Evolutionary conservation across 2,797 vertebrate species (phyloP), one percentile per base, ranked within the genome.

Genomic region (Cossypha heuglini): DNA sequence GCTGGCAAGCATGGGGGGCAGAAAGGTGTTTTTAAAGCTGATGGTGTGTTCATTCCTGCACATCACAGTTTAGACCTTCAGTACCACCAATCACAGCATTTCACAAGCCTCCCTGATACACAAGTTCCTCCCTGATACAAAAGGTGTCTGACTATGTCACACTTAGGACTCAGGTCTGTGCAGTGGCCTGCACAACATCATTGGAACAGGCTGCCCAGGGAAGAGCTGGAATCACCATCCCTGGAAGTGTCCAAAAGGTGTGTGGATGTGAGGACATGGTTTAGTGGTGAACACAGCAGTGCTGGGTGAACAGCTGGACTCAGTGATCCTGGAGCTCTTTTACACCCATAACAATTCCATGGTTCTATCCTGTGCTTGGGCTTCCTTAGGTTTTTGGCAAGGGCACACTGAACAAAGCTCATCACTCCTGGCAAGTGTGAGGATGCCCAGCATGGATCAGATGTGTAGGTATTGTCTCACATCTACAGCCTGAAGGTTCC

Each of bases 211-310:
- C 11, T 64, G 35, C 31, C 66, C 38, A 17, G 18, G 16, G 5
- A 72, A 66, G 38, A 20, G 33, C 13, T 66, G 52, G 33, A 59
- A 84, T 46, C 13, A 28, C 26, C 45, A 46, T 13, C 11, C 52
- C 31, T 66, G 40, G 21, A 46, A 52, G 40, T 17, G 40, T 59
- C 5, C 51, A 17, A 13, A 20, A 58, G 26, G 25, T 0, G 0
- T 14, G 9, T 35, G 38, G 72, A 46, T 42, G 33, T 52, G 33
- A 17, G 38, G 87, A 52, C 45, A 12, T 5, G n/a, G 38, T n/a
- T 58, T 15, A n/a, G 52, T 20, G 45, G 18, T 24, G 33, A 72
- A 24, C 66, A 37, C 38, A 66, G 38, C 35, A 45, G 25, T 4
- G 38, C 43, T 45, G 37, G 16, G 11, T 46, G 49, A 59, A 46